phyloP scores from a whole-genome alignment of 23 tunicate species.

The Trididemnum nubilum region DNA sequence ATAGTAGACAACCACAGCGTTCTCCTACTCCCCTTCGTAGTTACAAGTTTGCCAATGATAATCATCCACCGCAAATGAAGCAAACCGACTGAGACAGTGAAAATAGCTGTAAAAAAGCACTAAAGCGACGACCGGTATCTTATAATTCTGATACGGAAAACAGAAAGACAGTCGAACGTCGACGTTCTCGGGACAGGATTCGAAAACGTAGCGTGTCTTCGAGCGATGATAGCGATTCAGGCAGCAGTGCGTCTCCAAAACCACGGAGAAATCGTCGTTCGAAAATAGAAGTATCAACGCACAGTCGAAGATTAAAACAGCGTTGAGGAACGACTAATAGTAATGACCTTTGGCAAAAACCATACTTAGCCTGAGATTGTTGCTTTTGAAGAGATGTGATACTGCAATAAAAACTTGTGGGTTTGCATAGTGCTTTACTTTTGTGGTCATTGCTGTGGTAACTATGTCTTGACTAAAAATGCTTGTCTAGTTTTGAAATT shows the following conservation, averaged over 20 bases:
- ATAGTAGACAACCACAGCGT: not conserved
- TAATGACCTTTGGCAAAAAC: too few species aligned
- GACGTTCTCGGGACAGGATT: too few species aligned
- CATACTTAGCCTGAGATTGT: too few species aligned
- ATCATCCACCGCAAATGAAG: not conserved
- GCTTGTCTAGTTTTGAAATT: too few species aligned
- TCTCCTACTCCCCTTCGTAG: slow-evolving; percentile 1
- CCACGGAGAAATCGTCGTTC: not conserved
- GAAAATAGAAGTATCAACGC: not conserved
- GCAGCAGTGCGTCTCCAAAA: not conserved
- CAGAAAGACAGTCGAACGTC: not conserved
- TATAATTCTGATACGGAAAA: slow-evolving; percentile 8
- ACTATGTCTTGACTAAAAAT: too few species aligned
- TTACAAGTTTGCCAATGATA: not conserved
- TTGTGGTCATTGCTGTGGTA: too few species aligned
- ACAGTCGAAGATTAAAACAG: not conserved
- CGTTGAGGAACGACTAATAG: too few species aligned
- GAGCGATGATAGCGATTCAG: not conserved
- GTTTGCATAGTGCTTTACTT: too few species aligned
- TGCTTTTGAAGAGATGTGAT: too few species aligned
- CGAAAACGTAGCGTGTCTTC: not conserved
- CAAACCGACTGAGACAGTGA: too few species aligned
- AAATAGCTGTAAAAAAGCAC: not conserved
- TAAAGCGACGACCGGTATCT: not conserved
- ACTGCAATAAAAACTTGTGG: too few species aligned